phyloP scores from a whole-genome alignment of 1,140 invertebrate species.

The Oedothorax gibbosus region DNA sequence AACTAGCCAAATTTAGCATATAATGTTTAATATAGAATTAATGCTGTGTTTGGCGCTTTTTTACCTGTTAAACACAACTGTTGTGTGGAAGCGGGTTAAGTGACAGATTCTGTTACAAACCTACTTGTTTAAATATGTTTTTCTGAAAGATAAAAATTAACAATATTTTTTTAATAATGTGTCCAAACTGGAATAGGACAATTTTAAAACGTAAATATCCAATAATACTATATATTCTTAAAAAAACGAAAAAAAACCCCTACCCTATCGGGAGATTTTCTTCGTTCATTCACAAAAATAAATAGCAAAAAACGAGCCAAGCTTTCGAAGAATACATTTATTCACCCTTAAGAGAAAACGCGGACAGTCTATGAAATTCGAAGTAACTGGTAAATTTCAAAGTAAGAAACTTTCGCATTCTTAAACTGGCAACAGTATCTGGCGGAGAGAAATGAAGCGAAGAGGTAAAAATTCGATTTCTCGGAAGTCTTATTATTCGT shows the following conservation, averaged over 20 bases:
- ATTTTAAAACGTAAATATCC: no score
- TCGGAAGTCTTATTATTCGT: constrained; percentile 46
- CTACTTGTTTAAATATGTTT: no score
- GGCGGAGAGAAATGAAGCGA: background rate
- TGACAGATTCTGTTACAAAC: no score
- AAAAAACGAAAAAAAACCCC: background rate
- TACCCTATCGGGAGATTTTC: background rate
- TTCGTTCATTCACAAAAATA: background rate
- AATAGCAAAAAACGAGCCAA: background rate
- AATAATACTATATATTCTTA: no score
- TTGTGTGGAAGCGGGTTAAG: no score
- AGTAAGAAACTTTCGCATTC: constrained; percentile 41
- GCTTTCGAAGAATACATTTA: background rate
- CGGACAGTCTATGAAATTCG: constrained; percentile 45
- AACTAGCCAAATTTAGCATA: no score
- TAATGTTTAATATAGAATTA: no score
- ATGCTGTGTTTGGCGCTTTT: no score
- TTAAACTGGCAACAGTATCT: constrained; percentile 13
- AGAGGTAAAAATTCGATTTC: constrained; percentile 39
- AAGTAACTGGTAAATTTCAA: constrained; percentile 56
- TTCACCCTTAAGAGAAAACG: constrained; percentile 29
- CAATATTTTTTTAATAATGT: no score
- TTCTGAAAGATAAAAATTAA: no score
- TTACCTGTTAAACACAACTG: no score
- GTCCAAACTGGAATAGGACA: no score